Base-by-base conservation (phyloP, 2,113 vertebrate genomes). In the Tachysurus fulvidraco region DNA sequence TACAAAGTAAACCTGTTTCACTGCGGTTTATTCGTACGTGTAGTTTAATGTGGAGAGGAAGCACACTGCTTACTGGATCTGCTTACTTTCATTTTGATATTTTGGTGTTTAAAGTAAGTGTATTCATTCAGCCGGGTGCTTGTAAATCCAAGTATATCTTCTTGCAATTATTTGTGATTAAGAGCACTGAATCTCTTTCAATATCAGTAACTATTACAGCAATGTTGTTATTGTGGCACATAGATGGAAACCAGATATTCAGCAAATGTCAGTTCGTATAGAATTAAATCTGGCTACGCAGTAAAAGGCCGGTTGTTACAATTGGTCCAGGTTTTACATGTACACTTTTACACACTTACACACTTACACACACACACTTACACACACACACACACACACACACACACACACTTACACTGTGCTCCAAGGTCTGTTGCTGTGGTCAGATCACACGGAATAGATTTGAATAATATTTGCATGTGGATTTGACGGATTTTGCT, bases 361-460 rank as follows among this genome's bases (percentile, higher is more conserved):
- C 57, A 62, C n/a, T n/a, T n/a, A n/a, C 36, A 62, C 55, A 50
- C 83, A 85, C 69, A 76, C 55, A 60, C 67, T 23, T 14, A 30
- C 54, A 59, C 55, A 67, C 7, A 83, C 54, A n/a, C 81, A 67
- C 23, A 30, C 41, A 30, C 60, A 67, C 23, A 30, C 81, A 83
- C 64, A 3, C 52, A 44, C 52, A 10, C 46, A 1, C 71, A 13
- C 50, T 78, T 46, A 78, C 73, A 78, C 44, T 64, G 50, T 28
- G 23, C 50, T 94, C 92, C 86, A 93, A 92, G 90, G 91, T 82
- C 77, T 87, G 77, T 85, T 84, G 77, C 81, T 76, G 77, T 89
- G 71, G 77, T 89, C 85, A 60, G 88, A 86, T 86, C 85, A 78
- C 91, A 88, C 91, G 88, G 93, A 94, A 93, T 94, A 74, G 80